Conservation (phyloP, 2,113 vertebrate species). For the Nicator chloris region DNA sequence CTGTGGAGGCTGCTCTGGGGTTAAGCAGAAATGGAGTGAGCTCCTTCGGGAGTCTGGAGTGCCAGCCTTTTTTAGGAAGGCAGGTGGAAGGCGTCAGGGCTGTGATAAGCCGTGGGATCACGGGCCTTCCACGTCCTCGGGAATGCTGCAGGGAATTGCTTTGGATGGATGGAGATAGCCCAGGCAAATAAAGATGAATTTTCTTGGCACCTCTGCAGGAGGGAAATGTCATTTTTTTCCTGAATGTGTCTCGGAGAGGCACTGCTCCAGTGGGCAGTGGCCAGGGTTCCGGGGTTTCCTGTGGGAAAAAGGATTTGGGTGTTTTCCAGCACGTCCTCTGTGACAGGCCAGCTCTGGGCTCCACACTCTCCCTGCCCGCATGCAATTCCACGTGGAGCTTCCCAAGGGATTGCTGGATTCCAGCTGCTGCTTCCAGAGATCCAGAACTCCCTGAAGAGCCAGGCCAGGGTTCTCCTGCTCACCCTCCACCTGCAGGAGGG, state of each 20-base stretch:
- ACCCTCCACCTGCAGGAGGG: background rate
- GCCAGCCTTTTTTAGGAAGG: background rate
- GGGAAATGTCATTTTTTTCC: background rate
- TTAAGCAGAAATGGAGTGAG: background rate
- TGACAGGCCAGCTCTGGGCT: background rate
- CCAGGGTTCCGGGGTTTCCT: background rate
- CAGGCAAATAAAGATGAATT: background rate
- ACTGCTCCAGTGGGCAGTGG: background rate
- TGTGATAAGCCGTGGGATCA: accelerated
- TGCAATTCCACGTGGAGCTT: accelerated
- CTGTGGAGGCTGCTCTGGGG: background rate
- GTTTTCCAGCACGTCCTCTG: background rate
- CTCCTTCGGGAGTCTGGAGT: background rate
- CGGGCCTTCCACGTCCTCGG: background rate
- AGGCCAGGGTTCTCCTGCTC: accelerated
- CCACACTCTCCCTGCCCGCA: accelerated
- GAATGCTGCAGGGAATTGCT: background rate
- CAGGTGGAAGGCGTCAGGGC: background rate
- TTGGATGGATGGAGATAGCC: background rate
- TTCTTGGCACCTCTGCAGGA: background rate
- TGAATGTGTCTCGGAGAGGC: background rate
- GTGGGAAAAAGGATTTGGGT: background rate
- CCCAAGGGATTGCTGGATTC: accelerated
- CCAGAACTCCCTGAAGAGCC: no score
- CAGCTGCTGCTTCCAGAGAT: background rate